These are phyloP conservation scores for Empidonax traillii DNA, from an alignment of 2,113 vertebrate species.

Conservation along the genomic window DNA sequence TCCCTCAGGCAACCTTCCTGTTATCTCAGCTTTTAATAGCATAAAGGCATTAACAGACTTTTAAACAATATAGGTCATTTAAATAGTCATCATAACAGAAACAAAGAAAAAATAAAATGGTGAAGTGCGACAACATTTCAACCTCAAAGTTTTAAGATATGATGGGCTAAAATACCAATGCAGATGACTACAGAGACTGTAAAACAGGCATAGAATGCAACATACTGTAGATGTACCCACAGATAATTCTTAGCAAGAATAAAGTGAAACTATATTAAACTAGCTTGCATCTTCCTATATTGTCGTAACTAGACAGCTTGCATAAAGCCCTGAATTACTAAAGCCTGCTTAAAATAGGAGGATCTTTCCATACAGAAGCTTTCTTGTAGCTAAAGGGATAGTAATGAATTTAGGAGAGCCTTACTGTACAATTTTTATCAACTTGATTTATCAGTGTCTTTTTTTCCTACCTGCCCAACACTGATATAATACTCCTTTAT, in stretches of 20 bases:
- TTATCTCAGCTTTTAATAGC: not conserved
- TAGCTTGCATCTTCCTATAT: not conserved
- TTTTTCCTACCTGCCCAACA: not conserved
- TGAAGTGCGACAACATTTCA: not conserved
- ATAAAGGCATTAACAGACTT: not conserved
- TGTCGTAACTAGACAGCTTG: not conserved
- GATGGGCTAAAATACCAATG: not conserved
- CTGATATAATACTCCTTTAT: not conserved
- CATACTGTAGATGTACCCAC: not conserved
- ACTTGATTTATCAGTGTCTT: not conserved
- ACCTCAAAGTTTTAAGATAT: not conserved
- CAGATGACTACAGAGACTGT: not conserved
- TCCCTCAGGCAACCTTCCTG: not conserved
- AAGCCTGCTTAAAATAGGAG: not conserved
- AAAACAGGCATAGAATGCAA: not conserved
- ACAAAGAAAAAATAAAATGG: not conserved
- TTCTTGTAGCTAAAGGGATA: not conserved
- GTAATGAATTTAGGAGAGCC: not conserved
- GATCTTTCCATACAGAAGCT: not conserved
- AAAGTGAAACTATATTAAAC: not conserved
- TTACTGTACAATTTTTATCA: not conserved
- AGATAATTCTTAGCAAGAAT: not conserved
- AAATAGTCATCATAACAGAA: not conserved
- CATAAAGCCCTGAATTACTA: not conserved
- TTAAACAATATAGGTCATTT: not conserved